These are phyloP conservation scores for Noctuana brunneofusca DNA, from an alignment of 2,888 invertebrate genomes.

Conservation along the genomic window DNA sequence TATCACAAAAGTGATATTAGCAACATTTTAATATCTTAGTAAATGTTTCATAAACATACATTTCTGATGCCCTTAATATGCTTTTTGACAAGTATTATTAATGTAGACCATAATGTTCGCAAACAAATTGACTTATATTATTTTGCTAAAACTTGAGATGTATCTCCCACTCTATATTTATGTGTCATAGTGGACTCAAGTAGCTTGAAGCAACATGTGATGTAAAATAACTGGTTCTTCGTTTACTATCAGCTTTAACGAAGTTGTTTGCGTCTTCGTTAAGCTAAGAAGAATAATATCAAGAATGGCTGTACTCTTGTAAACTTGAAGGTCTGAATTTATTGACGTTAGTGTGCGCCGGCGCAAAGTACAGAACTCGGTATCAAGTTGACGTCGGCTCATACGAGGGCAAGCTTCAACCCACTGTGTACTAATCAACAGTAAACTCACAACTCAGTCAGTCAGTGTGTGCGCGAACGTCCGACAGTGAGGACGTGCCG, in stretches of 20 bases:
- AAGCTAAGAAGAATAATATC: background rate
- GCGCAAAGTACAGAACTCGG: conserved; percentile 54
- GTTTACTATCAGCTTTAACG: background rate
- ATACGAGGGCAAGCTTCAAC: conserved; percentile 11
- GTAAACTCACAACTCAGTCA: conserved; percentile 30
- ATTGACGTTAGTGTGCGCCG: conserved; percentile 35
- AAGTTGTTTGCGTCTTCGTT: background rate
- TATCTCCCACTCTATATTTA: too few species aligned
- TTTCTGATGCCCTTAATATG: too few species aligned
- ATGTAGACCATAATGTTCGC: too few species aligned
- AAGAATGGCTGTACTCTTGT: background rate
- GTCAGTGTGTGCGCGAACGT: conserved; percentile 59
- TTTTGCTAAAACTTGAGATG: too few species aligned
- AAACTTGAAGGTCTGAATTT: conserved; percentile 9
- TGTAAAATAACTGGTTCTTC: background rate
- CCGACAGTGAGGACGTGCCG: conserved; percentile 51
- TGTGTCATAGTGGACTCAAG: too few species aligned
- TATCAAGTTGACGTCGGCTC: conserved; percentile 39
- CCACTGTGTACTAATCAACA: background rate
- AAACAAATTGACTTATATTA: too few species aligned
- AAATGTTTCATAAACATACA: too few species aligned
- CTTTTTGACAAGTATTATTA: too few species aligned
- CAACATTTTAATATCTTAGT: too few species aligned
- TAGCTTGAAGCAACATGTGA: too few species aligned
- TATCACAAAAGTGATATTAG: too few species aligned